Evolutionary conservation across 2,113 vertebrate genomes (phyloP), one percentile per base, ranked within the genome.

Genomic region (Vombatus ursinus): DNA sequence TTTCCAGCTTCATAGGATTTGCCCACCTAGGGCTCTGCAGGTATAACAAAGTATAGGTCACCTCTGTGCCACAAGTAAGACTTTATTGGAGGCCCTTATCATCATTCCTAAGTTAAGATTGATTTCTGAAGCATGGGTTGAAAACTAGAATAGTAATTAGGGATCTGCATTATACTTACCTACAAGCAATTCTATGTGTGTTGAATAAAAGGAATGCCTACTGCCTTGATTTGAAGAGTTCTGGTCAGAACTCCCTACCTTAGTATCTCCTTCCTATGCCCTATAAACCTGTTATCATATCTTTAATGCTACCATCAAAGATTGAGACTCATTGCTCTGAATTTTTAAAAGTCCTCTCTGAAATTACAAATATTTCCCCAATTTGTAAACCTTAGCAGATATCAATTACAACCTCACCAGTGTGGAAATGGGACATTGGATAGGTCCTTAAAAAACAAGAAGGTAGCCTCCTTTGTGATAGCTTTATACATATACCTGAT

Each of bases 341-440:
- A 96, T 54, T 52, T 92, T 92, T 54, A 91, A 94, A 93, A 90
- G 51, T 54, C 31, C 31, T 90, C 91, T 54, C 49, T 52, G 50
- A 90, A 77, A 95, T 50, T 52, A 22, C 68, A 93, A 94, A 54
- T 50, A 52, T 37, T 49, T 48, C 77, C 8, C 51, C n/a, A 44
- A 84, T 6, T 44, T 23, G n/a, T 44, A 84, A 61, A 44, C 19
- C 3, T 44, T 22, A 44, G n/a, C 28, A 68, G 31, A 37, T 23
- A 84, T 0, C 7, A 84, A 84, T 16, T 1, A 84, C 37, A 84
- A 84, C 68, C 19, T 22, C 68, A 84, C 19, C 19, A 22, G n/a
- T 44, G n/a, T 84, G n/a, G 37, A n/a, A 44, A 77, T 5, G 11
- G 61, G 31, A 1, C 14, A 5, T 31, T 25, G 12, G 4, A 68